Conservation (phyloP, 1,140 invertebrate species). For the Nasonia longicornis region DNA sequence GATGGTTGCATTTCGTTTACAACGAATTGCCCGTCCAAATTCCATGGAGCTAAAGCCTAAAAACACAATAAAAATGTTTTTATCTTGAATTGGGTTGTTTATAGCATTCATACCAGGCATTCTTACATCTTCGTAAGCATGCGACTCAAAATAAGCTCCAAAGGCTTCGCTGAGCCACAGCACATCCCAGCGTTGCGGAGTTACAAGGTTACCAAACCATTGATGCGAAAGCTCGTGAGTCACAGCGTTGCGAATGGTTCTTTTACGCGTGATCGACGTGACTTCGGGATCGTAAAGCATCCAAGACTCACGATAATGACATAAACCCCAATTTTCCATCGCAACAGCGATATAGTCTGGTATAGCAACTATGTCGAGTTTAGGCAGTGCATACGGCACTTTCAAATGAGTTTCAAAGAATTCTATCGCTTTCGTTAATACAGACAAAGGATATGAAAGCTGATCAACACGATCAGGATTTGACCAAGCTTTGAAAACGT, state of each 20-base stretch:
- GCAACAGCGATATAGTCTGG: slow-evolving; percentile 93
- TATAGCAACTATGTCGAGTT: slow-evolving; percentile 90
- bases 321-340: slow-evolving; percentile 91
- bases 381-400: slow-evolving; percentile 82
- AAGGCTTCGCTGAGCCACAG: slow-evolving; percentile 78
- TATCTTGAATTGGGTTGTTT: background rate
- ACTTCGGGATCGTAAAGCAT: slow-evolving; percentile 84
- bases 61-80: background rate
- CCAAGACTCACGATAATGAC: slow-evolving; percentile 90
- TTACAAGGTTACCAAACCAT: slow-evolving; percentile 74
- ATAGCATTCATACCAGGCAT: background rate
- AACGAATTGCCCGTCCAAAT: slow-evolving; percentile 86
- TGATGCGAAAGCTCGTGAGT: slow-evolving; percentile 77
- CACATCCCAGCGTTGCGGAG: slow-evolving; percentile 71
- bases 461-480: slow-evolving; percentile 84
- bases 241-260: slow-evolving; percentile 77
- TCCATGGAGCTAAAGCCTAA: slow-evolving; percentile 75
- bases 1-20: slow-evolving; percentile 85
- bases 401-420: slow-evolving; percentile 89
- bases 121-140: slow-evolving; percentile 52
- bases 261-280: slow-evolving; percentile 76
- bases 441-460: slow-evolving; percentile 80
- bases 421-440: slow-evolving; percentile 84
- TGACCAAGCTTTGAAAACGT: slow-evolving; percentile 82
- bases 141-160: slow-evolving; percentile 66